Base-by-base conservation (phyloP, 1,140 invertebrate species). In the Helicoverpa zea region DNA sequence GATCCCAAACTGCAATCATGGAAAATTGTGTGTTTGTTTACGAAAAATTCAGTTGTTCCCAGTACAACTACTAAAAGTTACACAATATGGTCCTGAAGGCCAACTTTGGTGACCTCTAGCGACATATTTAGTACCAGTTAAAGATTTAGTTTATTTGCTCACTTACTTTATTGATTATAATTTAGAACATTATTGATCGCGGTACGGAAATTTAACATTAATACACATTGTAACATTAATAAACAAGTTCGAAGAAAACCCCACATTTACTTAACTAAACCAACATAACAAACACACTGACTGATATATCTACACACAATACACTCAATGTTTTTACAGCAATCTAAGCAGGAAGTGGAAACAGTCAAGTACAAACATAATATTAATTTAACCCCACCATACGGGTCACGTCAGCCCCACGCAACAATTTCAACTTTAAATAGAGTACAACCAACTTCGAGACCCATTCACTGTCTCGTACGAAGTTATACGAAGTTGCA, bases 371-470 rank as follows among this genome's bases (percentile, higher is more conserved):
- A 29, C 47, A n/a, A 23, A 72, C 49, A 54, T 30, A n/a, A 68
- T 68, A 72, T 72, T 72, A 54, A 72, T 52, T 29, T 72, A n/a
- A 23, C 35, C 49, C 11, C 30, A 35, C 35, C 10, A 23, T 51
- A 23, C 13, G 23, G 68, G 68, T n/a, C 64, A 51, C 68, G 68
- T 72, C 68, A 72, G 7, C 13, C 13, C 12, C 68, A 72, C 68
- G 68, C 68, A 72, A 72, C 68, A 72, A 72, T 72, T 30, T 52
- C 49, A 72, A 72, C 49, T 72, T 72, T 54, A 72, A 52, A 72
- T 72, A 54, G 68, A 72, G 68, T 54, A 54, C 13, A 72, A 29
- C 49, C 52, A 73, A 73, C 52, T 73, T 73, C 30, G 23, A 73
- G 51, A 73, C 51, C 29, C 70, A 56, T 43, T 73, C 70, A 56